phyloP scores from a whole-genome alignment of 2,888 invertebrate genomes.

The Morpho achilles region DNA sequence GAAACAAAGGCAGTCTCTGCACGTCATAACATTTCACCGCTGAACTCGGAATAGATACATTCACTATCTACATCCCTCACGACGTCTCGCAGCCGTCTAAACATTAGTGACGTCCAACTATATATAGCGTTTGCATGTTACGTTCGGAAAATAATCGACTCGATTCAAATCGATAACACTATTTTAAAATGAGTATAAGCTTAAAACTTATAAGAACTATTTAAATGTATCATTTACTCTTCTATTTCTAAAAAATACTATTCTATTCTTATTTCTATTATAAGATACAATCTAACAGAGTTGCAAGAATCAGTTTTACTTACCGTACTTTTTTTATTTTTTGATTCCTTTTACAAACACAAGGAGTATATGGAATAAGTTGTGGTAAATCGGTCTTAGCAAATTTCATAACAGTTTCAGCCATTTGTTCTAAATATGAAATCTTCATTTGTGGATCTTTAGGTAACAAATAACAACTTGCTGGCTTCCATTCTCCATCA shows the following conservation, averaged over 20 bases:
- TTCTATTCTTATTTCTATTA: no score
- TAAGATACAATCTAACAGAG: not conserved
- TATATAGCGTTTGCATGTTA: constrained; percentile 1
- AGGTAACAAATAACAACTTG: constrained; percentile 49
- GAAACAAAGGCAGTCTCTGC: constrained; percentile 74
- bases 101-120: constrained; percentile 17
- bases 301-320: not conserved
- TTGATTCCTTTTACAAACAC: constrained; percentile 38
- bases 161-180: constrained; percentile 11
- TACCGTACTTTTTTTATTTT: constrained; percentile 3
- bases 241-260: no score
- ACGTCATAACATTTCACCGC: constrained; percentile 75
- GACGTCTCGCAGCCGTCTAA: constrained; percentile 19
- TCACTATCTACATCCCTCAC: constrained; percentile 26
- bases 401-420: constrained; percentile 44
- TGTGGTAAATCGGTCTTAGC: constrained; percentile 44
- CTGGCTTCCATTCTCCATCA: constrained; percentile 67
- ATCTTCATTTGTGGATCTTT: constrained; percentile 56
- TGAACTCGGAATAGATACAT: constrained; percentile 39
- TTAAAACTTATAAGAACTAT: no score
- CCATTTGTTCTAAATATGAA: constrained; percentile 53
- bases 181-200: no score
- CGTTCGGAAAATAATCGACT: constrained; percentile 15
- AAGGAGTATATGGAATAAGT: constrained; percentile 41
- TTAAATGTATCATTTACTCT: not conserved